A percentile compares a stretch with the other conserved stretches of the same genome.
Evolutionary conservation across 2,888 invertebrate species (phyloP).

Genomic region (Pammene fasciana): DNA sequence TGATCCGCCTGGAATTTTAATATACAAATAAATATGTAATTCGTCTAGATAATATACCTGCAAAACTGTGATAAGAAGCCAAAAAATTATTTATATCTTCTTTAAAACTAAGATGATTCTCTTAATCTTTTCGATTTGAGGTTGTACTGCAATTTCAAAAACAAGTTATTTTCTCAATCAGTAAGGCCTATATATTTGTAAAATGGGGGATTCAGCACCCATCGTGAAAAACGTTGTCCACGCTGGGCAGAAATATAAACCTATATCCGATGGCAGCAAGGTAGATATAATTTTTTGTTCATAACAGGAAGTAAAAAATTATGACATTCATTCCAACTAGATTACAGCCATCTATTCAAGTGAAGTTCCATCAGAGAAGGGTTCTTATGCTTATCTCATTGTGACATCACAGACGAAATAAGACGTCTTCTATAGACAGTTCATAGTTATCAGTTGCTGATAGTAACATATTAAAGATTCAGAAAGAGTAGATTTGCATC

Average conservation of each 20-base stretch:
- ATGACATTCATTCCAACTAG: background rate
- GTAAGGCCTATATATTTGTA: slow-evolving; percentile 17
- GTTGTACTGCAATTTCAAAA: background rate
- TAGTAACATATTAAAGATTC: too few species aligned
- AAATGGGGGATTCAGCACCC: slow-evolving; percentile 63
- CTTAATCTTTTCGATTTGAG: background rate
- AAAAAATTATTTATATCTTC: background rate
- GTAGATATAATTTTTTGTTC: slow-evolving; percentile 66
- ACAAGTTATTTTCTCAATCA: background rate
- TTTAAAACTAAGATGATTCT: background rate
- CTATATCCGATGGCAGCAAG: slow-evolving; percentile 88
- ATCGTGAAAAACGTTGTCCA: slow-evolving; percentile 87
- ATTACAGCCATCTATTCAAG: background rate
- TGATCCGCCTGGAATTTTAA: background rate
- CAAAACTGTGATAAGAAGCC: slow-evolving; percentile 22
- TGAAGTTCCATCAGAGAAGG: too few species aligned
- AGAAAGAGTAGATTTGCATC: too few species aligned
- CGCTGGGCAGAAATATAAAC: slow-evolving; percentile 86
- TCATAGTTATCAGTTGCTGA: too few species aligned
- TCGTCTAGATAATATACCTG: background rate
- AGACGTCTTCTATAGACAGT: too few species aligned
- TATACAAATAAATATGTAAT: background rate
- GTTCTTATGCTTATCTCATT: too few species aligned
- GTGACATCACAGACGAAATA: too few species aligned
- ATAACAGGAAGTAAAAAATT: background rate